A percentile compares a stretch with the other conserved stretches of the same genome.
phyloP scores from a whole-genome alignment of 2,113 vertebrate species.

The Menura novaehollandiae region DNA sequence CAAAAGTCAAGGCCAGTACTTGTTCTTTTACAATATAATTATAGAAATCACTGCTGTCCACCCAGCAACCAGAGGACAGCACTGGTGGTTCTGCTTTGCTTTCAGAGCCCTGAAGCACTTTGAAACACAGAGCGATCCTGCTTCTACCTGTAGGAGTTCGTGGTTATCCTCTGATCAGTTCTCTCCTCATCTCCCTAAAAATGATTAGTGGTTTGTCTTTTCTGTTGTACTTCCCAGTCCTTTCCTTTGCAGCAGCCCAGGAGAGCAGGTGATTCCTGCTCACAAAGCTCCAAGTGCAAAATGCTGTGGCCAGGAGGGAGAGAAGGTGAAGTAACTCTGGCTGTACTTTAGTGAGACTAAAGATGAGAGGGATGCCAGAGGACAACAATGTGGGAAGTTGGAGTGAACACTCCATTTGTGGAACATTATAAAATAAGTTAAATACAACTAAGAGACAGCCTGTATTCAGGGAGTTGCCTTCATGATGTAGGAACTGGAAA shows the following conservation, averaged over 20 bases:
- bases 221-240: neutral
- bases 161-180: neutral
- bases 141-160: neutral
- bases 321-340: neutral
- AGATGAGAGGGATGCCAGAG: constrained; percentile 32
- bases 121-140: neutral
- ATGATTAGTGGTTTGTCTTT: neutral
- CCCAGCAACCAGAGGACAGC: neutral
- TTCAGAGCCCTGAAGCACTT: neutral
- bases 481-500: neutral
- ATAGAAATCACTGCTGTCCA: neutral
- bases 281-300: neutral
- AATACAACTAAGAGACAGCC: neutral
- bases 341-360: neutral
- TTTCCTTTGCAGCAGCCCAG: constrained; percentile 23
- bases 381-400: constrained; percentile 58
- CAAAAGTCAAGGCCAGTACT: neutral
- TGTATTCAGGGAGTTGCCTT: neutral
- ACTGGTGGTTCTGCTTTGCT: neutral
- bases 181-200: neutral
- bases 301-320: neutral
- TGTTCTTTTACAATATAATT: neutral
- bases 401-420: constrained; percentile 54
- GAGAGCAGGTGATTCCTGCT: neutral
- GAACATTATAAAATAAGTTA: constrained; percentile 37